A percentile compares a stretch with the other conserved stretches of the same genome.
phyloP scores from a whole-genome alignment of 2,888 invertebrate species.

The Rhyacophila evoluta region DNA sequence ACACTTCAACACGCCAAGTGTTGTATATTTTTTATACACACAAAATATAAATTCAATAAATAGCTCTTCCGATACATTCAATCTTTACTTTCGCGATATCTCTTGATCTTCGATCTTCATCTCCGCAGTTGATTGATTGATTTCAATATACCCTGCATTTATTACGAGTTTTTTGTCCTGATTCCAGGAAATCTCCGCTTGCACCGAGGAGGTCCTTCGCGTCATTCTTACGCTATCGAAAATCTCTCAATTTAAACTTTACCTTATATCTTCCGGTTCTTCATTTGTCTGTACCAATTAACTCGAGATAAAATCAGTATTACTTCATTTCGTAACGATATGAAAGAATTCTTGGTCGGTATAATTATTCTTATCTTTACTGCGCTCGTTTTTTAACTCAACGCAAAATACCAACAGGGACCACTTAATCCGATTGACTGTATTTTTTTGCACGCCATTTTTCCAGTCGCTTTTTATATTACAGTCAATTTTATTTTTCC shows the following conservation, averaged over 20 bases:
- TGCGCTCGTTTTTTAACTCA: neutral
- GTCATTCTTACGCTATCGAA: neutral
- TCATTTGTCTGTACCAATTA: slow-evolving; percentile 29
- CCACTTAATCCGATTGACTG: too few species aligned
- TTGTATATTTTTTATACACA: slow-evolving; percentile 30
- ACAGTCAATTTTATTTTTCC: too few species aligned
- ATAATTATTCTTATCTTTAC: neutral
- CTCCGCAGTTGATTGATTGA: neutral
- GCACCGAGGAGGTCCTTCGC: neutral
- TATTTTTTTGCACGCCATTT: too few species aligned
- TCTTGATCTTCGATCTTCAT: neutral
- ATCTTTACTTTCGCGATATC: neutral
- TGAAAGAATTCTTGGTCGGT: neutral
- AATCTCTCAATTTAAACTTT: neutral
- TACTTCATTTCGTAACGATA: neutral
- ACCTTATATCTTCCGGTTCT: slow-evolving; percentile 3
- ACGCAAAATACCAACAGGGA: neutral
- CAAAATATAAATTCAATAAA: neutral
- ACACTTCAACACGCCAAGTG: slow-evolving; percentile 37
- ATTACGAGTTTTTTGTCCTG: neutral
- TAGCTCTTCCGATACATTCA: neutral
- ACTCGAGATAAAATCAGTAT: neutral
- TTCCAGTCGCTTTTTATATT: too few species aligned
- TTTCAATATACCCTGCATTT: neutral
- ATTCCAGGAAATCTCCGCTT: neutral